Conservation (phyloP, 2,797 vertebrate species). For the Furcifer pardalis region DNA sequence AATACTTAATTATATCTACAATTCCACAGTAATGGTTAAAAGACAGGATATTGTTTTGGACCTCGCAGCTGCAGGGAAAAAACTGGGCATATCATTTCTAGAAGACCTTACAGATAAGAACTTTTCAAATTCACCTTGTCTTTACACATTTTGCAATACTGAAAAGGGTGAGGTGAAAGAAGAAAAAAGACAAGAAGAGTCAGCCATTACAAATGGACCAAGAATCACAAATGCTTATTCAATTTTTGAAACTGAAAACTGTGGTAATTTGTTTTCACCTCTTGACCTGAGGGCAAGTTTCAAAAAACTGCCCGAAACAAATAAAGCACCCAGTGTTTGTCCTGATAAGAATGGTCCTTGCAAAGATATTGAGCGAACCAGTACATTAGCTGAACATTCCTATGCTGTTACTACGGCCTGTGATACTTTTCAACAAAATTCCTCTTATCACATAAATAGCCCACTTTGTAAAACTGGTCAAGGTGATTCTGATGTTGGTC, state of each 20-base stretch:
- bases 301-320: conserved; percentile 82
- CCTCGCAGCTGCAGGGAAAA: conserved; percentile 92
- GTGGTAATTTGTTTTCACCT: conserved; percentile 87
- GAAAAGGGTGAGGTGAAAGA: conserved; percentile 83
- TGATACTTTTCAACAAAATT: conserved; percentile 70
- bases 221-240: conserved; percentile 98
- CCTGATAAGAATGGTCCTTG: conserved; percentile 70
- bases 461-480: conserved; percentile 53
- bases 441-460: conserved; percentile 50
- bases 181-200: conserved; percentile 86
- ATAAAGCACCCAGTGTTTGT: conserved; percentile 71
- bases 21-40: conserved; percentile 87
- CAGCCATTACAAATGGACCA: conserved; percentile 86
- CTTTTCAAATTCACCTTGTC: conserved; percentile 73
- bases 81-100: conserved; percentile 95
- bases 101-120: conserved; percentile 86
- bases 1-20: conserved; percentile 98
- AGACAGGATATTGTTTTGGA: conserved; percentile 83
- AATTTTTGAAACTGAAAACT: conserved; percentile 90
- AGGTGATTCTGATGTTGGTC: conserved; percentile 60
- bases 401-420: conserved; percentile 87
- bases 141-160: conserved; percentile 73
- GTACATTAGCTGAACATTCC: conserved; percentile 92
- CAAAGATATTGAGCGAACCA: conserved; percentile 83
- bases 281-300: conserved; percentile 83